phyloP scores from a whole-genome alignment of 2,888 invertebrate genomes.

The Apotomis betuletana region DNA sequence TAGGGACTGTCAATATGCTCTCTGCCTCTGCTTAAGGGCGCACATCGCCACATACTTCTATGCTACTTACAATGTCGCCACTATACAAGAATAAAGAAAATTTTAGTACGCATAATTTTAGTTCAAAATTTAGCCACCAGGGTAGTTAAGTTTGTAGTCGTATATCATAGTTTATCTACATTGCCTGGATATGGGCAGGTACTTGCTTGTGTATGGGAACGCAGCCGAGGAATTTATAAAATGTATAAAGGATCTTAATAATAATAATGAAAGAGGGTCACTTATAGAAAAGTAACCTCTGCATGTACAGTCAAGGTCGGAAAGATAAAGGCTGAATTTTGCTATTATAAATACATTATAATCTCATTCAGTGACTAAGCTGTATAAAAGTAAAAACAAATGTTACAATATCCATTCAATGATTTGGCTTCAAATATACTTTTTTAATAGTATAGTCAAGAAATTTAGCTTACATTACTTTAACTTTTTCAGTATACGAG shows the following conservation, averaged over 20 bases:
- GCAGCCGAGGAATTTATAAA: too few relatives aligned
- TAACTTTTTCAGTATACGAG: too few relatives aligned
- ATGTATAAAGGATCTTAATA: too few relatives aligned
- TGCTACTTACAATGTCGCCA: slow-evolving; percentile 1
- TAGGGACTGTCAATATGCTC: slow-evolving; percentile 57
- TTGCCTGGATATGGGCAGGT: slow-evolving; percentile 10
- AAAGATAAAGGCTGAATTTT: too few relatives aligned
- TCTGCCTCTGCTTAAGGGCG: slow-evolving; percentile 49
- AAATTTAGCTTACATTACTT: slow-evolving; percentile 2
- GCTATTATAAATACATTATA: too few relatives aligned
- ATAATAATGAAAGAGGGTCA: too few relatives aligned
- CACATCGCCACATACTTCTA: slow-evolving; percentile 30
- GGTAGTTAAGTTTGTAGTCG: slow-evolving; percentile 6
- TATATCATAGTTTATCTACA: slow-evolving; percentile 30
- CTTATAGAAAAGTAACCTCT: too few relatives aligned
- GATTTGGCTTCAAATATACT: too few relatives aligned
- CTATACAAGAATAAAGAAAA: neutral
- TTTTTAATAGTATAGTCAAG: neutral
- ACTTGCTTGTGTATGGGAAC: neutral
- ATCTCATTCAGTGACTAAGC: too few relatives aligned
- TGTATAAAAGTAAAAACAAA: too few relatives aligned
- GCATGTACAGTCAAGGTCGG: too few relatives aligned
- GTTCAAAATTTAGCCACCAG: slow-evolving; percentile 6
- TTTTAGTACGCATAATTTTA: neutral
- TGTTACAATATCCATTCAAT: too few relatives aligned